phyloP scores from a whole-genome alignment of 92 coral and sea anemone species.

The Epizoanthus stellaris region DNA sequence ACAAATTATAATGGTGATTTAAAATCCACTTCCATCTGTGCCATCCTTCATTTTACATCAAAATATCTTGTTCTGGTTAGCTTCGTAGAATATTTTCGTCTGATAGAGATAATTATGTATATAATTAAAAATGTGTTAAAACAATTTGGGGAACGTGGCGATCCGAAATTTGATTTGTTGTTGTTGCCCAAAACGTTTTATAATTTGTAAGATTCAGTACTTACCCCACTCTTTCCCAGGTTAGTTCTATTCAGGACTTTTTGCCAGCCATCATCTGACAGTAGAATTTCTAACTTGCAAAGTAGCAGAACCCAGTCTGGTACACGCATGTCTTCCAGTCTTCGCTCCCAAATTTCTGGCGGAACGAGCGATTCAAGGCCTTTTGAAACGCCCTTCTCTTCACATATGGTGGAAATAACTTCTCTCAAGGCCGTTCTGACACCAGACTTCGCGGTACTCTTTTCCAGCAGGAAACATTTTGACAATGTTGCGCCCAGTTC shows the following conservation, averaged over 20 bases:
- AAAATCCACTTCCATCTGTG: not conserved
- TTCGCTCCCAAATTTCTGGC: not conserved
- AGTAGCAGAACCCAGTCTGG: constrained; percentile 5
- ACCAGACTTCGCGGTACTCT: not conserved
- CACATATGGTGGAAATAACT: constrained; percentile 1
- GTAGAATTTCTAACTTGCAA: constrained; percentile 4
- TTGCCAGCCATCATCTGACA: not conserved
- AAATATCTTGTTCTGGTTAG: not conserved
- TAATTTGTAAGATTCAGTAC: not conserved
- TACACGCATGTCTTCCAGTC: constrained; percentile 9
- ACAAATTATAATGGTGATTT: not conserved
- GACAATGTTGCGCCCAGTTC: not conserved
- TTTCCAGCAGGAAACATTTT: not conserved
- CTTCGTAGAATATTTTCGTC: not conserved
- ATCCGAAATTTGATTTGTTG: not conserved
- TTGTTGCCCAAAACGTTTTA: not conserved
- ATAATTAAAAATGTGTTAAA: not conserved
- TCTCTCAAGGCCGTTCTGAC: constrained; percentile 5
- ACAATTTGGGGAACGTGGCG: not conserved
- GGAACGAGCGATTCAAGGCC: constrained; percentile 13
- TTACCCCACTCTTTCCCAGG: constrained; percentile 7
- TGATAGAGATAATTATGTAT: too few relatives aligned
- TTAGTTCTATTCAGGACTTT: constrained; percentile 3
- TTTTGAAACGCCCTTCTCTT: not conserved
- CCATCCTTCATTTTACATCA: not conserved